Conservation (phyloP, 2,888 invertebrate species). For the Hirtodrosophila confusa region DNA sequence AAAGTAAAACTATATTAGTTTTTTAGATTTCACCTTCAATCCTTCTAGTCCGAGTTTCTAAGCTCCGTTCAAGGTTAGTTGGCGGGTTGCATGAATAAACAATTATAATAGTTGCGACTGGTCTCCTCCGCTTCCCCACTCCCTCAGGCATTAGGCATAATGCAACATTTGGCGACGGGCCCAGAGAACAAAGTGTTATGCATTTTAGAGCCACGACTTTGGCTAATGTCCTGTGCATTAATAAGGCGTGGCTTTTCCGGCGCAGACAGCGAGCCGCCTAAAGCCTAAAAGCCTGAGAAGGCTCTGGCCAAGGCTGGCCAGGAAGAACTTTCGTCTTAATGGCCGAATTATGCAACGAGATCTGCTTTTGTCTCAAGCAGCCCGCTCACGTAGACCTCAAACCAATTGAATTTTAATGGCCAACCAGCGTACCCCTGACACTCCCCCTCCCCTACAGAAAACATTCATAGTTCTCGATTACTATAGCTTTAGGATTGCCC, state of each 20-base stretch:
- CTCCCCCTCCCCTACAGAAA: background rate
- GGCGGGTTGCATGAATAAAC: background rate
- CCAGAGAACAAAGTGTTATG: slow-evolving; percentile 58
- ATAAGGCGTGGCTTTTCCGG: slow-evolving; percentile 66
- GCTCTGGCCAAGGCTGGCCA: slow-evolving; percentile 21
- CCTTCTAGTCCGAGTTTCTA: no score
- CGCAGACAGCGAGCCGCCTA: slow-evolving; percentile 52
- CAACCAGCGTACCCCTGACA: slow-evolving; percentile 4
- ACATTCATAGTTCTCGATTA: slow-evolving; percentile 16
- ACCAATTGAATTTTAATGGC: slow-evolving; percentile 78
- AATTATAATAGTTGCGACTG: background rate
- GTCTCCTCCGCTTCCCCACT: background rate
- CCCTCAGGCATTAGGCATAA: slow-evolving; percentile 35
- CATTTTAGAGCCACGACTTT: slow-evolving; percentile 47
- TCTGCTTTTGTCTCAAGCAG: slow-evolving; percentile 55
- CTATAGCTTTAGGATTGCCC: slow-evolving; percentile 1
- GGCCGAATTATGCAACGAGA: slow-evolving; percentile 66
- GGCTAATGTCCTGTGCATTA: slow-evolving; percentile 63
- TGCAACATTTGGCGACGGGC: slow-evolving; percentile 70
- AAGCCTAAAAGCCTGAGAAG: slow-evolving; percentile 41
- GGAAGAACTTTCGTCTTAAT: slow-evolving; percentile 57
- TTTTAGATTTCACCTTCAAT: no score
- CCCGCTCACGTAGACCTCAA: slow-evolving; percentile 64
- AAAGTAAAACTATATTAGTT: no score
- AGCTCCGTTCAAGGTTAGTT: slow-evolving; percentile 13